A percentile compares a stretch with the other conserved stretches of the same genome.
Evolutionary conservation across 2,113 vertebrate species (phyloP).

Genomic region (Saimiri boliviensis): DNA sequence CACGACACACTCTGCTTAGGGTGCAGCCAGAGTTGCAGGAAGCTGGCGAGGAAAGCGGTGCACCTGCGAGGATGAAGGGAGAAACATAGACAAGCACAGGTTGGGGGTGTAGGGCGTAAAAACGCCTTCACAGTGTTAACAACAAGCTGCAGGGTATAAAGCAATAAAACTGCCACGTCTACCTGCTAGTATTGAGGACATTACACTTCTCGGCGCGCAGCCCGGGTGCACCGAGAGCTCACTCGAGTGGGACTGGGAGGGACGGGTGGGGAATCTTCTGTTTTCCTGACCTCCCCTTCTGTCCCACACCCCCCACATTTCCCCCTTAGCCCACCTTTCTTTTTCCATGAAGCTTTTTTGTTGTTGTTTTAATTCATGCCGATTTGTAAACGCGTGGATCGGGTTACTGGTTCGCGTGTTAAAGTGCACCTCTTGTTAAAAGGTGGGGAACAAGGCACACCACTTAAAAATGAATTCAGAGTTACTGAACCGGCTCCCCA

Average conservation of each 20-base stretch:
- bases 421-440: constrained; percentile 86
- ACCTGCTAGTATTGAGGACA: constrained; percentile 74
- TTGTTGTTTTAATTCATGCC: constrained; percentile 81
- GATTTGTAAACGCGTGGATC: constrained; percentile 89
- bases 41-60: constrained; percentile 55
- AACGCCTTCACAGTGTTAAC: constrained; percentile 76
- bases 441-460: constrained; percentile 78
- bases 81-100: background rate
- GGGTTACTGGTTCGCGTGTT: constrained; percentile 90
- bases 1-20: constrained; percentile 50
- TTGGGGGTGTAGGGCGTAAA: background rate
- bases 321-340: constrained; percentile 63
- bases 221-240: background rate
- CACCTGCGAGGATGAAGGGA: constrained; percentile 79
- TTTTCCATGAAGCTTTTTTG: constrained; percentile 74
- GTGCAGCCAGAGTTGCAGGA: background rate
- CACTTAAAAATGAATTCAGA: constrained; percentile 87
- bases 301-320: background rate
- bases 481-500: constrained; percentile 85
- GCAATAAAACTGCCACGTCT: constrained; percentile 82
- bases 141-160: constrained; percentile 81
- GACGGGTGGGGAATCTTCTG: background rate
- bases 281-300: background rate
- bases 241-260: background rate
- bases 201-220: constrained; percentile 46